These are phyloP conservation scores for Seriola dumerili DNA, from an alignment of 2,113 vertebrate species.

Conservation along the genomic window DNA sequence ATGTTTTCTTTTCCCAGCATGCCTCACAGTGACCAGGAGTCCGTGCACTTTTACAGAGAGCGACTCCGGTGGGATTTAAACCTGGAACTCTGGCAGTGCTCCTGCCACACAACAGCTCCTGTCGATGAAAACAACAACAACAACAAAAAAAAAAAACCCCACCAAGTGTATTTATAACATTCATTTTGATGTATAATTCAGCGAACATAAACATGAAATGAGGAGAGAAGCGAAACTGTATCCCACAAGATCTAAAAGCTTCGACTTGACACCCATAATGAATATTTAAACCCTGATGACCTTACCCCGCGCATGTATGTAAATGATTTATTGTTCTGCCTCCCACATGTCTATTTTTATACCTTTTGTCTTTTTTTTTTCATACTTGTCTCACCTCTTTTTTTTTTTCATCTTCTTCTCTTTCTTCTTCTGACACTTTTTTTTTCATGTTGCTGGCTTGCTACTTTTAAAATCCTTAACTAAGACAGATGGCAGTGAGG, in stretches of 20 bases:
- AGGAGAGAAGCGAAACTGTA: slow-evolving; percentile 52
- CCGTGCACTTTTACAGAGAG: background rate
- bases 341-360: slow-evolving; percentile 67
- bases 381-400: slow-evolving; percentile 46
- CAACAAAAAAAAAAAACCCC: background rate
- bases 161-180: slow-evolving; percentile 58
- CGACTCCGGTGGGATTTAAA: slow-evolving; percentile 7
- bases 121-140: slow-evolving; percentile 6
- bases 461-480: slow-evolving; percentile 39
- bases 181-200: slow-evolving; percentile 74
- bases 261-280: slow-evolving; percentile 71
- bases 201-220: slow-evolving; percentile 70
- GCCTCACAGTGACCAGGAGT: background rate
- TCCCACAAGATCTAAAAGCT: slow-evolving; percentile 68
- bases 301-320: slow-evolving; percentile 54
- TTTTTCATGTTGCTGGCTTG: slow-evolving; percentile 13
- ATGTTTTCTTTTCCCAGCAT: background rate
- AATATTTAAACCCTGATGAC: slow-evolving; percentile 78
- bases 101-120: background rate
- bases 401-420: slow-evolving; percentile 53
- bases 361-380: slow-evolving; percentile 59
- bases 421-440: slow-evolving; percentile 41
- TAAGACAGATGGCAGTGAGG: slow-evolving; percentile 26
- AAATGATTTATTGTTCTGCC: slow-evolving; percentile 71
- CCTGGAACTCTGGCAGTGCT: background rate